These are phyloP conservation scores for Sabellastarte sp. DNA, from an alignment of 2,888 invertebrate species.

Conservation along the genomic window DNA sequence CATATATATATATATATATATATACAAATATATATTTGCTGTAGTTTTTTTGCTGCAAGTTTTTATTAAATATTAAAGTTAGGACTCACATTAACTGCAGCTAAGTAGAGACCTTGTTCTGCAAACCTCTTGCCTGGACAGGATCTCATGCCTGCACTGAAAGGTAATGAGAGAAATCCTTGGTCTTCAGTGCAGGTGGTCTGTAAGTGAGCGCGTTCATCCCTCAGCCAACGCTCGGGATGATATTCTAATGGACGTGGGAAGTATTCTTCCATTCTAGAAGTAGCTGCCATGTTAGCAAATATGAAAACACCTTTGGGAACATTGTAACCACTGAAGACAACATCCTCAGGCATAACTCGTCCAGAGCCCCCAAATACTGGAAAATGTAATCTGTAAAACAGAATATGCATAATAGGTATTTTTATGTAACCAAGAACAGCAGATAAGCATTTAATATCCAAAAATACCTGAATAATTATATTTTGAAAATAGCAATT, in stretches of 20 bases:
- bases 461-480: too few relatives aligned
- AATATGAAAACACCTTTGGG: slow-evolving; percentile 26
- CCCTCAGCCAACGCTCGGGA: slow-evolving; percentile 26
- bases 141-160: slow-evolving; percentile 21
- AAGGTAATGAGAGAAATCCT: slow-evolving; percentile 18
- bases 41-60: too few relatives aligned
- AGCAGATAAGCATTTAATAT: not conserved
- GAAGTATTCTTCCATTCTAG: slow-evolving; percentile 25
- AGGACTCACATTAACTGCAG: slow-evolving; percentile 20
- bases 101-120: slow-evolving; percentile 24
- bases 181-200: slow-evolving; percentile 12
- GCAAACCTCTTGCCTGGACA: slow-evolving; percentile 25
- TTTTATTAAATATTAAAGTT: too few relatives aligned
- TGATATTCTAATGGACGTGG: slow-evolving; percentile 20
- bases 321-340: slow-evolving; percentile 24
- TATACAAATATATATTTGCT: too few relatives aligned
- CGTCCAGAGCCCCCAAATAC: slow-evolving; percentile 24
- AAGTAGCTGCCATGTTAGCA: slow-evolving; percentile 24
- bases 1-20: too few relatives aligned
- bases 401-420: not conserved
- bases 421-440: not conserved
- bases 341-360: slow-evolving; percentile 19
- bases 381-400: slow-evolving; percentile 21
- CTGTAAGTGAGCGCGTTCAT: slow-evolving; percentile 9
- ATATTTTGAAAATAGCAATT: too few relatives aligned